These are phyloP conservation scores for Acromyrmex charruanus DNA, from an alignment of 1,140 invertebrate species.

Conservation along the genomic window DNA sequence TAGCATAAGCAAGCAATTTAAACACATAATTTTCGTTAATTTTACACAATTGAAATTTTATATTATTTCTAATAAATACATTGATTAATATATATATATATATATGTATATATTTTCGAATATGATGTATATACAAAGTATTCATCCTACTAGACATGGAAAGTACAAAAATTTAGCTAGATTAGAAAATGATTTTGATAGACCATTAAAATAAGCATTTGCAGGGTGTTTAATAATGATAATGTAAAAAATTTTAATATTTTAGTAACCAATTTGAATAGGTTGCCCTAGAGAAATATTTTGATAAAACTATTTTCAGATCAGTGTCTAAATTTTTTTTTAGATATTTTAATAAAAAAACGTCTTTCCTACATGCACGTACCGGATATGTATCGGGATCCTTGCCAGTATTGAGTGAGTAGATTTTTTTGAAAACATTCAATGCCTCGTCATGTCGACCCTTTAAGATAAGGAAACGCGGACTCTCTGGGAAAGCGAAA, in stretches of 20 bases:
- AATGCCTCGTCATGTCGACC: conserved; percentile 87
- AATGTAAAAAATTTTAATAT: too few relatives aligned
- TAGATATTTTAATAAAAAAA: too few relatives aligned
- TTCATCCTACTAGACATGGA: too few relatives aligned
- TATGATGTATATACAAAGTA: too few relatives aligned
- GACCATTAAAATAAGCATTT: too few relatives aligned
- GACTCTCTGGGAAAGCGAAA: conserved; percentile 90
- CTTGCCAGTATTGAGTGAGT: conserved; percentile 86
- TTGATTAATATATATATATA: not conserved
- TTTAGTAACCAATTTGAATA: too few relatives aligned
- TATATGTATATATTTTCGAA: too few relatives aligned
- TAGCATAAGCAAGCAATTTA: not conserved
- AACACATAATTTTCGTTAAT: not conserved
- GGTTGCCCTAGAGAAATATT: too few relatives aligned
- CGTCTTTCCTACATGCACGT: conserved; percentile 52
- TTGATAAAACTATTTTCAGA: too few relatives aligned
- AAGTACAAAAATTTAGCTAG: too few relatives aligned
- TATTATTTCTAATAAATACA: not conserved
- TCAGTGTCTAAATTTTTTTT: not conserved
- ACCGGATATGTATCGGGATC: conserved; percentile 82
- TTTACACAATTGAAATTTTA: not conserved
- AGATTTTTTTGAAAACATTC: conserved; percentile 87
- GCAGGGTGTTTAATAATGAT: too few relatives aligned
- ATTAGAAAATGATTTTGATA: too few relatives aligned
- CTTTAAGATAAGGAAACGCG: conserved; percentile 89